Evolutionary conservation across 2,888 invertebrate genomes (phyloP), one percentile per base, ranked within the genome.

Genomic region (Ceraclea dissimilis): DNA sequence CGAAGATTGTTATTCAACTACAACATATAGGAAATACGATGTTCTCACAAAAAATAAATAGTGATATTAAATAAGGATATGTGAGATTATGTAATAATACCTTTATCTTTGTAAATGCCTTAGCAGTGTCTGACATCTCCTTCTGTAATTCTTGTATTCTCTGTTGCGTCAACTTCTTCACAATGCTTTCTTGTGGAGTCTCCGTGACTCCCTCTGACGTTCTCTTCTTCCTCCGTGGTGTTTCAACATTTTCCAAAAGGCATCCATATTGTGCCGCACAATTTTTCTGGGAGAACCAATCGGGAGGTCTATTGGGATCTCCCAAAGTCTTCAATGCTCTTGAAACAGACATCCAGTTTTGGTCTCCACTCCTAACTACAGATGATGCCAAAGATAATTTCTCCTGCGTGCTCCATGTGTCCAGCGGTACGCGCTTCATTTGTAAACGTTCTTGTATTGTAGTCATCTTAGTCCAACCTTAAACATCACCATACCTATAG

Each of bases 301-400:
- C 94, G 0, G 79, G 73, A 0, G 87, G 90, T 57, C 90, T 76
- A 64, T 84, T 85, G 47, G 86, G 76, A 64, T 91, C 90, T 13
- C 84, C 84, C 63, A 88, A 85, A 13, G 88, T 82, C 74, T 88
- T 88, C 10, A 93, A 71, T 0, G 88, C 82, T 39, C 91, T 76
- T 49, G 90, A 90, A 1, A 93, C 92, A 1, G 91, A 86, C 79
- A 90, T 85, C 93, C 93, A 93, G 71, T 95, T 91, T 69, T 92
- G 92, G 69, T 93, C 93, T 0, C 93, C 93, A 66, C 87, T 89
- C 66, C 88, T 79, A 43, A 86, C 75, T 10, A 95, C 89, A 1
- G 93, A 90, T 0, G 92, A 91, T 0, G 92, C 93, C 47, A 95
- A 71, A 65, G 90, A 90, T 62, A 95, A 70, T 69, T 90, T 88